Evolutionary conservation across 2,888 invertebrate genomes (phyloP).

Genomic region (Drosophila diplacantha): DNA sequence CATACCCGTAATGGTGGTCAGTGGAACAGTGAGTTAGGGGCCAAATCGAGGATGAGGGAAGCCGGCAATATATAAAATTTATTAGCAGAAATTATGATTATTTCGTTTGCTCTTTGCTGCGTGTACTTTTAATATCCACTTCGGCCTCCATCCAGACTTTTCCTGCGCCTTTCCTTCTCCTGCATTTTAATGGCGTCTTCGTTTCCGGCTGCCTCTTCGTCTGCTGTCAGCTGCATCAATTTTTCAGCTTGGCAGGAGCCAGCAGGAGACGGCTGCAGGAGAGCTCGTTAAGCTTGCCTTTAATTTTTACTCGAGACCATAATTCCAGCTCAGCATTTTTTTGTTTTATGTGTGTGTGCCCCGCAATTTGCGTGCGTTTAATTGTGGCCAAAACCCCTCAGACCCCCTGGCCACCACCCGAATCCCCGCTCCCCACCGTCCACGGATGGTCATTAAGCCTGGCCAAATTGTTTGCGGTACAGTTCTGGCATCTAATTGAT

Average conservation of each 20-base stretch:
- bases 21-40: conserved; percentile 7
- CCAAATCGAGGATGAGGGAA: conserved; percentile 5
- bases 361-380: conserved; percentile 64
- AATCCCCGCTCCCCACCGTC: background rate
- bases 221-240: conserved; percentile 68
- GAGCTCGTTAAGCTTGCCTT: conserved; percentile 69
- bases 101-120: conserved; percentile 68
- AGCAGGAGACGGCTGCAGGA: conserved; percentile 30
- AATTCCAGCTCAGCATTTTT: conserved; percentile 50
- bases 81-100: conserved; percentile 73
- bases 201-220: conserved; percentile 49
- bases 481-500: conserved; percentile 34
- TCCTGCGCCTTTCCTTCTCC: conserved; percentile 8
- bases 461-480: conserved; percentile 41
- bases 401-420: background rate
- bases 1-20: conserved; percentile 4
- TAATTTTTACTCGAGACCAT: conserved; percentile 66
- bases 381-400: conserved; percentile 54
- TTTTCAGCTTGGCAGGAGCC: conserved; percentile 37
- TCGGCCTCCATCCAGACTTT: conserved; percentile 39
- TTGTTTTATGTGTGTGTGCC: conserved; percentile 41
- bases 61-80: conserved; percentile 68
- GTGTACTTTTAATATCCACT: conserved; percentile 69
- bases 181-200: conserved; percentile 66
- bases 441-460: conserved; percentile 46